Evolutionary conservation across 2,113 vertebrate species (phyloP), one percentile per base, ranked within the genome.

Genomic region (Felis catus): DNA sequence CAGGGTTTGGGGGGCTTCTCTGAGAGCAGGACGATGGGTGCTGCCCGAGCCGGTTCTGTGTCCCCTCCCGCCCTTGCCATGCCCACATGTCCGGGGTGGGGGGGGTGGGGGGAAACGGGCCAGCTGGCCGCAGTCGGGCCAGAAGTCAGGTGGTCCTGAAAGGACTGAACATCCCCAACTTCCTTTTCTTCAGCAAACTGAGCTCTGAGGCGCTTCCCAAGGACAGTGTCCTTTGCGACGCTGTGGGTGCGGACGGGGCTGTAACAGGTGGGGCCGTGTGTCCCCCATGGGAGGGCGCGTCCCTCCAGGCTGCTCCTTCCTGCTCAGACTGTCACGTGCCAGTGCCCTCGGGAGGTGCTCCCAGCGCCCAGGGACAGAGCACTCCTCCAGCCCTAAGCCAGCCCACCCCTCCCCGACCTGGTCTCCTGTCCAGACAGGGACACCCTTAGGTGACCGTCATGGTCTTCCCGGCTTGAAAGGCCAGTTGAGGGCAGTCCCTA

Each of bases 321-420:
- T 70, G 39, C 14, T 80, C 16, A 45, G 9, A 18, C 39, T 23
- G n/a, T 14, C 45, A 45, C 63, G 13, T 0, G 9, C 23, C n/a
- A 4, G 15, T 6, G 10, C 8, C 16, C 33, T 8, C 13, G 0
- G 68, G 27, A 74, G 2, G 2, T 3, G 70, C 12, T 31, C 86
- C 58, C 71, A 25, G 71, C 2, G 0, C 12, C 5, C 36, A 41
- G 8, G 0, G 36, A 39, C 36, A 1, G 2, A 31, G 63, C 0
- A 2, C 70, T 70, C 11, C 7, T 27, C 21, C 39, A 51, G 55
- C 51, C 80, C 3, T 18, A 7, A 58, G 4, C 23, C 63, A 2
- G 39, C 8, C 29, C 63, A 18, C 51, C 73, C 63, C 48, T 36
- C 36, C 65, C 27, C 39, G 33, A 19, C 11, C 73, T 16, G 41